phyloP scores from a whole-genome alignment of 2,797 vertebrate genomes.

The Sebastes elongatus region DNA sequence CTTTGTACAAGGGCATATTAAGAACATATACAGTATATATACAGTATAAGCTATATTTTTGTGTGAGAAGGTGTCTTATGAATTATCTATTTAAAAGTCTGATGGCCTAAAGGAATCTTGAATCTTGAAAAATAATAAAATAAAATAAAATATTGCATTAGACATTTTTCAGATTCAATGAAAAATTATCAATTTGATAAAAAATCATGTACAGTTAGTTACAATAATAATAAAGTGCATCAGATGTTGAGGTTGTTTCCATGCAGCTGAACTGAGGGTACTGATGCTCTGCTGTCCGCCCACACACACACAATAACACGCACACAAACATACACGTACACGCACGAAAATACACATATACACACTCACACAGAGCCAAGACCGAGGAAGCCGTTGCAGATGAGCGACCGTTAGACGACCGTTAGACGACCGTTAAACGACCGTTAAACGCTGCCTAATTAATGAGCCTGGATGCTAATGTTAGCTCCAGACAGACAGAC shows the following conservation, averaged over 20 bases:
- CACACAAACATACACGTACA: neutral
- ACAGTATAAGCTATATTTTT: too few species aligned
- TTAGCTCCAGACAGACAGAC: conserved; percentile 5
- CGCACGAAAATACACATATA: too few species aligned
- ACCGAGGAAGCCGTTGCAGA: neutral
- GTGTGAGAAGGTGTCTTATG: too few species aligned
- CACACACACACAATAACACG: neutral
- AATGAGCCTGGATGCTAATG: conserved; percentile 18
- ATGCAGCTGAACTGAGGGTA: neutral
- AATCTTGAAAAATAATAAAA: too few species aligned
- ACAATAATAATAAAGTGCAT: neutral
- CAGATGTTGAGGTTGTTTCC: neutral
- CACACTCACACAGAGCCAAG: neutral
- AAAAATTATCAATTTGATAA: neutral
- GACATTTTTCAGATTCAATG: too few species aligned
- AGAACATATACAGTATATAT: too few species aligned
- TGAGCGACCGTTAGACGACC: neutral
- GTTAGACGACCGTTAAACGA: neutral
- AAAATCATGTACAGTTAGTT: neutral
- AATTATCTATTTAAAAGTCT: too few species aligned
- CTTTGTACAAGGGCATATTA: too few species aligned
- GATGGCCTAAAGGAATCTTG: too few species aligned
- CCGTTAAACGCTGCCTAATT: conserved; percentile 5
- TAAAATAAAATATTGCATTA: neutral
- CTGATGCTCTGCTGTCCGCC: conserved; percentile 22